A percentile compares a stretch with the other conserved stretches of the same genome.
These are phyloP conservation scores for Cephus spinipes DNA, from an alignment of 2,888 invertebrate genomes.

Conservation along the genomic window DNA sequence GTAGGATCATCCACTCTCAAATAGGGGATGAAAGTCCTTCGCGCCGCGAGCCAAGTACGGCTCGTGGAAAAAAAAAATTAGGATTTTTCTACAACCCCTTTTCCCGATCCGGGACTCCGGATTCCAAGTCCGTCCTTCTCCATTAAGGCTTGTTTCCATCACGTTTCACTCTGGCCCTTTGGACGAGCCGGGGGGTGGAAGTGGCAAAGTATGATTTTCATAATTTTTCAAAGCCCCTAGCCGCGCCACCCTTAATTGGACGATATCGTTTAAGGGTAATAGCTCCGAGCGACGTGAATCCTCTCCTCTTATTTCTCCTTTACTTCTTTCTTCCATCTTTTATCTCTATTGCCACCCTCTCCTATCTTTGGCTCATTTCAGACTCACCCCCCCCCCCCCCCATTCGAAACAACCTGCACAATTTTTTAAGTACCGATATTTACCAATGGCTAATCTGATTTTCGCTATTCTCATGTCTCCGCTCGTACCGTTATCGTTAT, in stretches of 20 bases:
- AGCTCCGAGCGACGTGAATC: conserved; percentile 21
- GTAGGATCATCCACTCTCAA: conserved; percentile 7
- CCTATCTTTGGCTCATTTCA: neutral
- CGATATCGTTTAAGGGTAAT: conserved; percentile 41
- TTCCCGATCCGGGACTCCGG: neutral
- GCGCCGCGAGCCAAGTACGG: neutral
- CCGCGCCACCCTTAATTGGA: conserved; percentile 33
- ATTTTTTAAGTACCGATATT: neutral
- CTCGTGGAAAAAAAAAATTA: neutral
- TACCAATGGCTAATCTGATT: neutral
- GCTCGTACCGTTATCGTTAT: too few relatives aligned
- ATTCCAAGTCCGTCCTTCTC: conserved; percentile 9
- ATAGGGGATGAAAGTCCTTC: conserved; percentile 12
- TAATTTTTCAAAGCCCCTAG: conserved; percentile 22
- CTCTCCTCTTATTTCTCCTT: neutral
- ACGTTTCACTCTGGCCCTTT: neutral
- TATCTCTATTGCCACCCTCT: neutral
- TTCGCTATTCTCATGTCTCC: neutral
- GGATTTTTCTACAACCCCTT: neutral
- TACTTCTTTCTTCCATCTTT: neutral
- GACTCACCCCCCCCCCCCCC: neutral
- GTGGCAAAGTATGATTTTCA: conserved; percentile 21
- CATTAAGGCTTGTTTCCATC: neutral
- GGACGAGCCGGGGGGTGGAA: neutral
- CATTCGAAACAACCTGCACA: neutral